A percentile compares a stretch with the other conserved stretches of the same genome.
phyloP scores from a whole-genome alignment of 2,888 invertebrate genomes.

The Dynastes tityus region DNA sequence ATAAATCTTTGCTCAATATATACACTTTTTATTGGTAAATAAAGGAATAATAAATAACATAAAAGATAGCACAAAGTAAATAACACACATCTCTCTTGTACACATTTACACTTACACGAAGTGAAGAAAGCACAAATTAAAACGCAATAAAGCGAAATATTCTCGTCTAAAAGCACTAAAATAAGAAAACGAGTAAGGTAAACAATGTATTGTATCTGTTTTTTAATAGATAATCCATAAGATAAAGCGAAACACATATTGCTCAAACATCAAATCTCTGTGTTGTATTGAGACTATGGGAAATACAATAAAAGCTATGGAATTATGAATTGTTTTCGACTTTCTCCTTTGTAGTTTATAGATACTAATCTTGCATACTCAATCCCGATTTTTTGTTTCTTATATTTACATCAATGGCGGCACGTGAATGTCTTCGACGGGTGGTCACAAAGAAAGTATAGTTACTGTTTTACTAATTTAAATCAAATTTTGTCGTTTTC shows the following conservation, averaged over 20 bases:
- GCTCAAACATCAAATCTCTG: slow-evolving; percentile 24
- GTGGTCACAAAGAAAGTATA: too few relatives aligned
- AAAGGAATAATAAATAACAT: not conserved
- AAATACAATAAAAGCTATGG: slow-evolving; percentile 24
- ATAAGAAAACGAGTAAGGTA: too few relatives aligned
- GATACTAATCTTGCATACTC: not conserved
- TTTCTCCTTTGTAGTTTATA: too few relatives aligned
- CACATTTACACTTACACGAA: not conserved
- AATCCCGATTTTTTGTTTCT: slow-evolving; percentile 11
- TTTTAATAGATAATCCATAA: not conserved
- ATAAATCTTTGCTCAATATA: slow-evolving; percentile 49
- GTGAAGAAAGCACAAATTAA: not conserved
- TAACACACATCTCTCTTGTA: not conserved
- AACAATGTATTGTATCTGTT: too few relatives aligned
- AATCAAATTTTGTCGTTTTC: too few relatives aligned
- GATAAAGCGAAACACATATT: slow-evolving; percentile 15
- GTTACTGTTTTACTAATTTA: too few relatives aligned
- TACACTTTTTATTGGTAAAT: slow-evolving; percentile 23
- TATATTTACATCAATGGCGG: not conserved
- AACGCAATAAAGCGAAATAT: not conserved
- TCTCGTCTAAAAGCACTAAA: too few relatives aligned
- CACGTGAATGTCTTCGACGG: too few relatives aligned
- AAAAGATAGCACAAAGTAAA: slow-evolving; percentile 25
- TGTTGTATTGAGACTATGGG: slow-evolving; percentile 20
- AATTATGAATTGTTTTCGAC: too few relatives aligned